These are phyloP conservation scores for Branchinecta lindahli DNA, from an alignment of 1,140 invertebrate genomes.

Conservation along the genomic window DNA sequence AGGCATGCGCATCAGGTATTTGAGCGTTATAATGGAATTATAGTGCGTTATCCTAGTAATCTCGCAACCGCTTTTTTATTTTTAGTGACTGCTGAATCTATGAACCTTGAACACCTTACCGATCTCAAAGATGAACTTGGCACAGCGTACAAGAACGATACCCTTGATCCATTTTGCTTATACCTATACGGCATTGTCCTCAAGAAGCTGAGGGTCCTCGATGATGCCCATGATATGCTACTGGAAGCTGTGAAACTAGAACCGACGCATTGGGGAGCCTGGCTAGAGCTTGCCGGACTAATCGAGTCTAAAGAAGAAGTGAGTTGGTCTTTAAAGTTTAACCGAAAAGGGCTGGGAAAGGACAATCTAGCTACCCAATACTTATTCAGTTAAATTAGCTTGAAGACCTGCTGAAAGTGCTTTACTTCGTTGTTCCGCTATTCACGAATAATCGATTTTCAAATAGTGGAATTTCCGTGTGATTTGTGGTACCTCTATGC, in stretches of 20 bases:
- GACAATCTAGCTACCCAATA: too few relatives aligned
- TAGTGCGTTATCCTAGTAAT: too few relatives aligned
- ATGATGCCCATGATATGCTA: conserved; percentile 55
- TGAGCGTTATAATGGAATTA: too few relatives aligned
- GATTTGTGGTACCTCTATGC: too few relatives aligned
- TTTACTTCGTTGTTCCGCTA: too few relatives aligned
- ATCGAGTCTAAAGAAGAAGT: conserved; percentile 57
- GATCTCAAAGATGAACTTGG: conserved; percentile 40
- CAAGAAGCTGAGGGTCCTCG: conserved; percentile 64
- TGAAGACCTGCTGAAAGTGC: too few relatives aligned
- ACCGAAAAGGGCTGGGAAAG: too few relatives aligned
- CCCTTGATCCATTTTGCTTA: conserved; percentile 68
- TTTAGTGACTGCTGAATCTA: conserved; percentile 10
- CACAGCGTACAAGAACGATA: conserved; percentile 41
- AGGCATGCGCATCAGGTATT: too few relatives aligned
- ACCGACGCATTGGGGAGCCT: conserved; percentile 80
- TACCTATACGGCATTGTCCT: conserved; percentile 84
- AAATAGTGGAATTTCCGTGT: too few relatives aligned
- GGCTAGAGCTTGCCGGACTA: conserved; percentile 74
- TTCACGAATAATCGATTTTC: too few relatives aligned
- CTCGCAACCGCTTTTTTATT: too few relatives aligned
- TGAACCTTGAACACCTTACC: conserved; percentile 30
- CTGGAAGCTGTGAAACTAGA: conserved; percentile 55
- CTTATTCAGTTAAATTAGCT: too few relatives aligned
- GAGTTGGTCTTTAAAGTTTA: conserved; percentile 19